Evolutionary conservation across 2,113 vertebrate genomes (phyloP).

Genomic region (Megalops atlanticus): DNA sequence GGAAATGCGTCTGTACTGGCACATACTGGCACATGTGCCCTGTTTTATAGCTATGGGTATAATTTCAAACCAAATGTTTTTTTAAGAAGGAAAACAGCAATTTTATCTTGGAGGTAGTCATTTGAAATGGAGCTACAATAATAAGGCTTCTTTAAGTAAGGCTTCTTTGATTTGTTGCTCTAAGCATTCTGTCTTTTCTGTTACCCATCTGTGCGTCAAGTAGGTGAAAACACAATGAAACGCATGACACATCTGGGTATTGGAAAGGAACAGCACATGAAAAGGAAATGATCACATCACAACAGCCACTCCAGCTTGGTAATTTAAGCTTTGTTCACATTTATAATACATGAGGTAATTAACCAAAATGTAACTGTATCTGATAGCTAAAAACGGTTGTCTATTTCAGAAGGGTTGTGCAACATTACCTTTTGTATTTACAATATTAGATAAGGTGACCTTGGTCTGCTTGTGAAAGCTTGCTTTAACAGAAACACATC

Average conservation of each 20-base stretch:
- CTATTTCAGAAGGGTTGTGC: slow-evolving; percentile 15
- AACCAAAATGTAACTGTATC: neutral
- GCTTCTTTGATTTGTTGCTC: too few relatives aligned
- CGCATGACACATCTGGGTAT: neutral
- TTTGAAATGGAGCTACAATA: too few relatives aligned
- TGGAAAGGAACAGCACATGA: neutral
- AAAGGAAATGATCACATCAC: neutral
- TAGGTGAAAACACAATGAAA: too few relatives aligned
- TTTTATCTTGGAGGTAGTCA: too few relatives aligned
- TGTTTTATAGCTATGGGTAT: neutral
- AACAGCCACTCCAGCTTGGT: neutral
- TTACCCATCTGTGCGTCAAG: too few relatives aligned
- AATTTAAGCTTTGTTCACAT: slow-evolving; percentile 3
- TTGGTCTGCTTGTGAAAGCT: slow-evolving; percentile 60
- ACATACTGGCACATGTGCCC: neutral
- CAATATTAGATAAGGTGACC: slow-evolving; percentile 68
- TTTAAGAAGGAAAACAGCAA: too few relatives aligned
- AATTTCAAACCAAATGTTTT: neutral
- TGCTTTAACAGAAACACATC: slow-evolving; percentile 49
- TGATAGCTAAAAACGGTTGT: neutral
- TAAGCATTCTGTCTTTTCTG: too few relatives aligned
- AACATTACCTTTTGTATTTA: slow-evolving; percentile 53
- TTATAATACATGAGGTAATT: neutral
- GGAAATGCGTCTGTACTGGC: slow-evolving; percentile 31
- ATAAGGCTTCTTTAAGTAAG: too few relatives aligned